Conservation (phyloP, 2,113 vertebrate genomes). For the Megalops atlanticus region DNA sequence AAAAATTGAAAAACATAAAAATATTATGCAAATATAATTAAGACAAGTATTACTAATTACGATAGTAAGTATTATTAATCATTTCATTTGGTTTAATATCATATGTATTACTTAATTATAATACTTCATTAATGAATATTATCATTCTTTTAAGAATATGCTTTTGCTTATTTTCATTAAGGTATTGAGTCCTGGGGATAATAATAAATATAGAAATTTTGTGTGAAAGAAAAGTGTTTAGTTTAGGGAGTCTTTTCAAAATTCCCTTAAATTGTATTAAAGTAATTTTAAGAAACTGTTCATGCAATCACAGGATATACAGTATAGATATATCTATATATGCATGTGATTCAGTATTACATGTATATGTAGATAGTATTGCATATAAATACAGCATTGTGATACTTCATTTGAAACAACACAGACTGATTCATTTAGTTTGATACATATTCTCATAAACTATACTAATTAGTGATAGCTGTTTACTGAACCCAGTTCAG, state of each 20-base stretch:
- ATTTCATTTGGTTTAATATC: slow-evolving; percentile 22
- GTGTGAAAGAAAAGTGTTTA: slow-evolving; percentile 24
- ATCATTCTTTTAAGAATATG: slow-evolving; percentile 30
- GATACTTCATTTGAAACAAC: slow-evolving; percentile 16
- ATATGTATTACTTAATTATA: slow-evolving; percentile 29
- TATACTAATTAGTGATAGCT: slow-evolving; percentile 3
- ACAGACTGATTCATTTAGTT: slow-evolving; percentile 6
- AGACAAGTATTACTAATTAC: slow-evolving; percentile 29
- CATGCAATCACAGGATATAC: background rate
- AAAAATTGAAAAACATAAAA: slow-evolving; percentile 27
- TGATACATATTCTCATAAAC: background rate
- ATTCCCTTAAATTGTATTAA: slow-evolving; percentile 20
- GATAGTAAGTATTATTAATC: slow-evolving; percentile 19
- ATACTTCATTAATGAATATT: slow-evolving; percentile 1
- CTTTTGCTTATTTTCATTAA: slow-evolving; percentile 33
- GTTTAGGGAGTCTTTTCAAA: slow-evolving; percentile 28
- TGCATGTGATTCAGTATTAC: slow-evolving; percentile 27
- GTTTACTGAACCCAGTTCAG: slow-evolving; percentile 4
- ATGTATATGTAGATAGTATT: slow-evolving; percentile 22
- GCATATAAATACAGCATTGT: slow-evolving; percentile 1
- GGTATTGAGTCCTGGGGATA: slow-evolving; percentile 22
- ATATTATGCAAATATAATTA: slow-evolving; percentile 33
- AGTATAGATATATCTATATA: slow-evolving; percentile 16
- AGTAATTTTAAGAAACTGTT: slow-evolving; percentile 16
- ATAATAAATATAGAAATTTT: slow-evolving; percentile 25